These are phyloP conservation scores for Eupelmus urozonus DNA, from an alignment of 2,888 invertebrate species.

Conservation along the genomic window DNA sequence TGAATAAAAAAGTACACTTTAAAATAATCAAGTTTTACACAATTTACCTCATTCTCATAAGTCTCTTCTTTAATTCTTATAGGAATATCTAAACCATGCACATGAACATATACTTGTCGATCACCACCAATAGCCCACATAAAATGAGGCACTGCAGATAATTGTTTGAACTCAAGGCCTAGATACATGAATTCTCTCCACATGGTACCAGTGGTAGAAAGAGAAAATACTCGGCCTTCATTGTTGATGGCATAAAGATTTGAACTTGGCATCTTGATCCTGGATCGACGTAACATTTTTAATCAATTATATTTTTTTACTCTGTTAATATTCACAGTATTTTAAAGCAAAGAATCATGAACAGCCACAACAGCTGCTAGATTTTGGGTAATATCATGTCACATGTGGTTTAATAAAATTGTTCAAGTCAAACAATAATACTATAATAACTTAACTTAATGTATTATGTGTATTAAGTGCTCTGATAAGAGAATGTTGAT, in stretches of 20 bases:
- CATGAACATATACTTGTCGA: constrained; percentile 94
- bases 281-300: not conserved
- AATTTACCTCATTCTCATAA: constrained; percentile 90
- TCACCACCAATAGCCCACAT: constrained; percentile 96
- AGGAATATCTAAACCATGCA: constrained; percentile 92
- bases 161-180: constrained; percentile 92
- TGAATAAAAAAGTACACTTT: constrained; percentile 19
- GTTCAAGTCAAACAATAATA: no score
- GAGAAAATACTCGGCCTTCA: constrained; percentile 91
- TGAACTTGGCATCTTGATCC: constrained; percentile 82
- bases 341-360: no score
- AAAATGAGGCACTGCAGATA: constrained; percentile 90
- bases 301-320: not conserved
- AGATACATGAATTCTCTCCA: constrained; percentile 93
- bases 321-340: no score
- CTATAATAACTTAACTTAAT: no score
- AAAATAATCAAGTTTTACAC: constrained; percentile 17
- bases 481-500: no score
- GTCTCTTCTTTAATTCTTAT: constrained; percentile 93
- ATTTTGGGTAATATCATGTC: no score
- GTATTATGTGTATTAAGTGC: not conserved
- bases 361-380: no score
- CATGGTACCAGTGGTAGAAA: constrained; percentile 88
- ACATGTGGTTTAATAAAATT: no score
- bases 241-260: constrained; percentile 91